Base-by-base conservation (phyloP, 2,797 vertebrate genomes). In the Manis crassicaudata region DNA sequence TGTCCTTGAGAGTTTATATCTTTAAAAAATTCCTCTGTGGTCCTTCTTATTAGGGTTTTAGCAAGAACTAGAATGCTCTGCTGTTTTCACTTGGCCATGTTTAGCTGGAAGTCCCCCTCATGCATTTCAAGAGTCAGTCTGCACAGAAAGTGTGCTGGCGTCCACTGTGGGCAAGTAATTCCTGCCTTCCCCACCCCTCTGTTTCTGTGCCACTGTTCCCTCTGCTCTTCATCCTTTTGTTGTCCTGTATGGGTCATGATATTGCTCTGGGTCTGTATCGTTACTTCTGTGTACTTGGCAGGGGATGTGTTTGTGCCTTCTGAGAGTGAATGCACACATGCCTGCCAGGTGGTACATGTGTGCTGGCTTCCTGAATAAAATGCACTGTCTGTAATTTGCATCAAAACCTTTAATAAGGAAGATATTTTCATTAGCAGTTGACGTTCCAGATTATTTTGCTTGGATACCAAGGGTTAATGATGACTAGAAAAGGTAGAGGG, bases 381-480 rank as follows among this genome's bases (percentile, higher is more conserved):
- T 90, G 13, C 16, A 40, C 72, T 20, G 7, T 75, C 23, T 86
- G 1, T 88, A n/a, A 58, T 79, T 92, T 95, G n/a, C 50, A 63
- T 56, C 54, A 79, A 4, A 1, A 50, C 43, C 68, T 88, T 94
- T 88, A 56, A 50, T 92, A 79, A 87, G 20, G n/a, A 87, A 96
- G 89, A n/a, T 68, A 14, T 0, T 77, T 52, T 0, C 0, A 90
- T 89, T 72, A 94, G 63, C 52, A 46, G 17, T 37, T 25, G 0
- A 92, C 1, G 56, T 63, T 73, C 20, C 14, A 81, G 63, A 32
- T 89, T 88, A 20, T 82, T 0, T 0, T 70, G 63, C 29, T 95
- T 96, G 82, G 96, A 98, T 40, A 52, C 52, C 93, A 94, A 95
- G 92, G 93, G 94, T 98, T 98, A 98, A 97, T 92, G 87, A 80